Evolutionary conservation across 2,888 invertebrate species (phyloP).

Genomic region (Tortrix viridana): DNA sequence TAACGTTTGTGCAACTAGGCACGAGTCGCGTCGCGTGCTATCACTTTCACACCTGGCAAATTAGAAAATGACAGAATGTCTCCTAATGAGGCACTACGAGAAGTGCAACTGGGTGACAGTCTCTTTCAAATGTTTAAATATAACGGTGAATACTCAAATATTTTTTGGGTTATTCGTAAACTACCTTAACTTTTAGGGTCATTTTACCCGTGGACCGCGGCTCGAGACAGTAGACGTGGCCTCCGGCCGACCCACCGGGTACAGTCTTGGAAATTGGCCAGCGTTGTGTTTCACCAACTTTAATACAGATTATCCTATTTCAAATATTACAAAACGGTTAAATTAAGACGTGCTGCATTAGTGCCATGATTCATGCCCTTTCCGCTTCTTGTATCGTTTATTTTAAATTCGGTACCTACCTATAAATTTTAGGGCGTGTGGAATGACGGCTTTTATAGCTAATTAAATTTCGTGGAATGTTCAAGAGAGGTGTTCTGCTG

Average conservation of each 20-base stretch:
- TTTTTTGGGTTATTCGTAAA: too few species aligned
- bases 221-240: conserved; percentile 39
- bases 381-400: conserved; percentile 34
- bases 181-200: neutral
- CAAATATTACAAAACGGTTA: conserved; percentile 43
- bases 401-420: conserved; percentile 38
- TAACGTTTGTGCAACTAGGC: too few species aligned
- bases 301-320: conserved; percentile 56
- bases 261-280: conserved; percentile 50
- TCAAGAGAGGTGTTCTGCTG: conserved; percentile 10
- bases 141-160: too few species aligned
- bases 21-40: too few species aligned
- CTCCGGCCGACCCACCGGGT: conserved; percentile 41
- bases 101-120: too few species aligned
- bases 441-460: conserved; percentile 33
- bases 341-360: conserved; percentile 28
- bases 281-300: conserved; percentile 55
- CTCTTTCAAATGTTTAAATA: too few species aligned
- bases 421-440: conserved; percentile 37
- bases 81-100: too few species aligned
- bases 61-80: too few species aligned
- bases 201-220: conserved; percentile 5
- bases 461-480: conserved; percentile 33
- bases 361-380: conserved; percentile 28
- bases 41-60: too few species aligned